These are phyloP conservation scores for Cololabis saira DNA, from an alignment of 2,113 vertebrate genomes.

Conservation along the genomic window DNA sequence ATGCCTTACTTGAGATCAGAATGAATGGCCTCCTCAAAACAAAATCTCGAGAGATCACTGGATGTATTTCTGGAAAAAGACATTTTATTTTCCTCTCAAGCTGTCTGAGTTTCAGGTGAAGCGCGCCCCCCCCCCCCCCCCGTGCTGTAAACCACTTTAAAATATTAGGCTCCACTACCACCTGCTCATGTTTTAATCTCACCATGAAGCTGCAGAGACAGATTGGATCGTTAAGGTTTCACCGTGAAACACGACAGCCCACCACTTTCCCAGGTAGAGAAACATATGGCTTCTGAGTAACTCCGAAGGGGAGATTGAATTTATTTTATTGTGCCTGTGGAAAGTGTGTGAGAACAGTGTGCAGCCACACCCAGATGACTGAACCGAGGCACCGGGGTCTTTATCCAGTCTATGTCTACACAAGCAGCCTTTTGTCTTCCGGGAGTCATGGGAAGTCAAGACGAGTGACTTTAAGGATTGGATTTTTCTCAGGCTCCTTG, in stretches of 20 bases:
- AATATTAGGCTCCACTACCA: conserved; percentile 36
- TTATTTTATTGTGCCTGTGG: conserved; percentile 43
- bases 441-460: conserved; percentile 68
- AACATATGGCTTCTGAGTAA: conserved; percentile 44
- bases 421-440: conserved; percentile 70
- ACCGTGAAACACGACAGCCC: conserved; percentile 22
- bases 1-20: no score
- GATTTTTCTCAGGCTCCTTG: conserved; percentile 64
- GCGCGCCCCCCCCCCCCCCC: no score
- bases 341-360: conserved; percentile 56
- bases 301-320: conserved; percentile 33
- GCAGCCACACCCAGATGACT: conserved; percentile 52
- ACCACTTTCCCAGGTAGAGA: conserved; percentile 39
- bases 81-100: no score
- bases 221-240: conserved; percentile 24
- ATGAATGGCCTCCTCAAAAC: no score
- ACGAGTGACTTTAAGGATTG: conserved; percentile 62
- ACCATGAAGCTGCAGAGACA: conserved; percentile 13
- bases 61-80: no score
- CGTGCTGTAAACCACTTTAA: conserved; percentile 41
- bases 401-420: conserved; percentile 59
- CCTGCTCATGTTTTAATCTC: conserved; percentile 48
- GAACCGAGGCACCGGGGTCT: conserved; percentile 48
- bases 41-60: no score
- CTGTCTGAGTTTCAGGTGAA: no score